phyloP scores from a whole-genome alignment of 2,113 vertebrate species.

The Melanotaenia duboulayi region DNA sequence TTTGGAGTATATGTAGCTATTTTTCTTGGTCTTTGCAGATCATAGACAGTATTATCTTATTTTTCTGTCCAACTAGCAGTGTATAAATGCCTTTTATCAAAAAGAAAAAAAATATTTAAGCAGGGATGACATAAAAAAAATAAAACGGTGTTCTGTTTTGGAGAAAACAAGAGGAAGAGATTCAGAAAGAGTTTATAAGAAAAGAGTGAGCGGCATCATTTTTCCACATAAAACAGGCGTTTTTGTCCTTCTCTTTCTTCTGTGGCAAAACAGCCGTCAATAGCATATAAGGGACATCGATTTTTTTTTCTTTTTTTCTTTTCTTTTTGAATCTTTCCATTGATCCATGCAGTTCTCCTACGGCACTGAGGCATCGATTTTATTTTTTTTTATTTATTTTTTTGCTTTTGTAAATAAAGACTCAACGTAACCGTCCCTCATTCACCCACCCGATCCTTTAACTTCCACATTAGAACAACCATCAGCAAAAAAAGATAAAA shows the following conservation, averaged over 20 bases:
- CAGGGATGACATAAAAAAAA: background rate
- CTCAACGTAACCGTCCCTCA: slow-evolving; percentile 52
- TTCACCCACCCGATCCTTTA: slow-evolving; percentile 28
- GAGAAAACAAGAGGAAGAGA: slow-evolving; percentile 28
- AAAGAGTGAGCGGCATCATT: slow-evolving; percentile 46
- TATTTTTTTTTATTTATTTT: slow-evolving; percentile 2
- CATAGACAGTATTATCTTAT: slow-evolving; percentile 2
- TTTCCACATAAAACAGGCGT: slow-evolving; percentile 70
- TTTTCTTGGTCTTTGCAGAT: background rate
- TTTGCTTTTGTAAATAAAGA: slow-evolving; percentile 81
- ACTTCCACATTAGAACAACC: slow-evolving; percentile 43
- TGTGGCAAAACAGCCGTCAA: slow-evolving; percentile 75
- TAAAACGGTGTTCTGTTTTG: slow-evolving; percentile 8
- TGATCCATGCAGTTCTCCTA: slow-evolving; percentile 80
- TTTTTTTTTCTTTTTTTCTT: slow-evolving; percentile 72
- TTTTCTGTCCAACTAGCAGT: background rate
- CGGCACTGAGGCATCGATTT: slow-evolving; percentile 73
- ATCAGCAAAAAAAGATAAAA: slow-evolving; percentile 50
- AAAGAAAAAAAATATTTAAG: slow-evolving; percentile 1
- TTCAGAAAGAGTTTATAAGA: slow-evolving; percentile 34
- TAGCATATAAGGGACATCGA: slow-evolving; percentile 78
- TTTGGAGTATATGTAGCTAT: slow-evolving; percentile 1
- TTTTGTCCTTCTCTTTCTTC: slow-evolving; percentile 71
- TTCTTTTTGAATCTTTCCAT: slow-evolving; percentile 80
- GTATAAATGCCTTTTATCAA: slow-evolving; percentile 8